A percentile compares a stretch with the other conserved stretches of the same genome.
These are phyloP conservation scores for Parnassius glacialis DNA, from an alignment of 2,888 invertebrate species.

Conservation along the genomic window DNA sequence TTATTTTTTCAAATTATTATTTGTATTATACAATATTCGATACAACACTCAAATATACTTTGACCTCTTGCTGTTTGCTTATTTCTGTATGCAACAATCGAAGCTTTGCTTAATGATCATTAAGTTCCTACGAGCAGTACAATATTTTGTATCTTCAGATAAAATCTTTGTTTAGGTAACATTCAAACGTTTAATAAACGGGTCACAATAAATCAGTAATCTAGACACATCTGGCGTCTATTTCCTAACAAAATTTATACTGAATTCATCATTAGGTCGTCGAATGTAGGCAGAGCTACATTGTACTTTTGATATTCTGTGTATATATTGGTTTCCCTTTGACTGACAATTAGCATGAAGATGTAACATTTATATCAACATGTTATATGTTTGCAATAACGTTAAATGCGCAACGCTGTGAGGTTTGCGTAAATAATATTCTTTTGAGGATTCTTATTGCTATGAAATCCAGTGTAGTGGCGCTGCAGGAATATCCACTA, in stretches of 20 bases:
- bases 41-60: constrained; percentile 15
- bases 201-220: constrained; percentile 19
- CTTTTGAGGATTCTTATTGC: too few relatives aligned
- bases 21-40: constrained; percentile 6
- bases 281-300: constrained; percentile 4
- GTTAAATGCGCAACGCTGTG: background rate
- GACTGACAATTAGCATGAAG: constrained; percentile 2
- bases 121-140: constrained; percentile 11
- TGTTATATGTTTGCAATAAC: background rate
- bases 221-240: constrained; percentile 8
- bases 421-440: too few relatives aligned
- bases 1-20: too few relatives aligned
- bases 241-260: constrained; percentile 14
- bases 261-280: constrained; percentile 14
- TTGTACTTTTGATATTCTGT: constrained; percentile 8
- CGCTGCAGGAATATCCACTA: too few relatives aligned
- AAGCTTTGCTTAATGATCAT: constrained; percentile 14
- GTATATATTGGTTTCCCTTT: background rate
- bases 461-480: too few relatives aligned
- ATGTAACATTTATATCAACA: constrained; percentile 1
- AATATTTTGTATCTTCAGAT: constrained; percentile 17
- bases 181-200: constrained; percentile 6
- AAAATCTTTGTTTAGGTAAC: constrained; percentile 17
- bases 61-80: constrained; percentile 10
- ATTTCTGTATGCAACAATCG: background rate